Evolutionary conservation across 2,888 invertebrate species (phyloP), one percentile per base, ranked within the genome.

Genomic region (Platerodrilus igneus): DNA sequence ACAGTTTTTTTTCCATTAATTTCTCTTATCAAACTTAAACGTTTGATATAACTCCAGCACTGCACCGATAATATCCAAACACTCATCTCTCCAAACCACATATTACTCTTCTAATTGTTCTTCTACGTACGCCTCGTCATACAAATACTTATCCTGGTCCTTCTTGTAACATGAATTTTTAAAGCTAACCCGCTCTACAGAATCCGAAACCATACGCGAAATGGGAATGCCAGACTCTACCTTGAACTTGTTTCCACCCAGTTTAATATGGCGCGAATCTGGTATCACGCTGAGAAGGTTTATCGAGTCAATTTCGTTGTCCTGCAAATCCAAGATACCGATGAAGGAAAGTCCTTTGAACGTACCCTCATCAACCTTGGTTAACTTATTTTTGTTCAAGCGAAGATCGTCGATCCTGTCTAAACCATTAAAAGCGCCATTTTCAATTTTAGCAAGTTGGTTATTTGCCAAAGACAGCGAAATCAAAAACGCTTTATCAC

Each of bases 371-470:
- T 33, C 34, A 1, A 38, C 11, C 17, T 34, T 15, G 7, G 9
- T 16, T 8, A 43, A 10, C 4, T 17, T 7, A 21, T 43, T 43
- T 14, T 21, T 26, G 18, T 34, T 38, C 9, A 43, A 25, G 19
- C 38, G 43, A 2, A 43, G 11, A 22, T 43, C 38, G 26, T 43
- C 43, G 23, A 43, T 34, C 19, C 38, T 15, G 14, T 43, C 43
- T 14, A 43, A 5, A 11, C 43, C 43, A 10, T 37, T 38, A 7
- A 43, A 43, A 2, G 43, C 38, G 6, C 43, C 43, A 7, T 37
- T 29, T 2, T 11, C 14, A 7, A 43, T 43, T 17, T 20, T 25
- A 2, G n/a, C 15, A 8, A 43, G 29, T 25, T 43, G 22, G 17
- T 35, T 38, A 21, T 37, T 28, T 11, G 34, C 33, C 9, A 43